These are phyloP conservation scores for Pristionchus fissidentatus DNA, from an alignment of 2,888 invertebrate genomes.

Conservation along the genomic window DNA sequence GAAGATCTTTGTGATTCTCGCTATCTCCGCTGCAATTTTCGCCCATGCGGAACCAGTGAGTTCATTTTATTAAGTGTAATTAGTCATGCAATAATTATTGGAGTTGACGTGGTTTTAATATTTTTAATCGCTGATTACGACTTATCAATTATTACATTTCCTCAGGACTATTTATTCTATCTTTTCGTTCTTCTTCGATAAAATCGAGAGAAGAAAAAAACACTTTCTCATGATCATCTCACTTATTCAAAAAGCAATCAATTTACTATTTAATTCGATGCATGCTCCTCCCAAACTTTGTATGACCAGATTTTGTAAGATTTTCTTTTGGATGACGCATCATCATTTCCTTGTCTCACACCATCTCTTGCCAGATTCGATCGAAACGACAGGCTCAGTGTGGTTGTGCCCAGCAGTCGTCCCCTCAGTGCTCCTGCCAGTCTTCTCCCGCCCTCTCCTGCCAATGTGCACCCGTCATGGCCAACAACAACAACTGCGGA, in stretches of 20 bases:
- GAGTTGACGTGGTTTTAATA: too few species aligned
- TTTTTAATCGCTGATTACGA: background rate
- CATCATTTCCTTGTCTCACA: too few species aligned
- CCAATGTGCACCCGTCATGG: conserved; percentile 32
- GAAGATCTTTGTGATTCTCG: background rate
- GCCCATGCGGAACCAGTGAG: conserved; percentile 9
- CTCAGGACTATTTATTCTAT: background rate
- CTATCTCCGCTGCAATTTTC: background rate
- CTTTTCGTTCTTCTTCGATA: background rate
- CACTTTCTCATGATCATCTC: background rate
- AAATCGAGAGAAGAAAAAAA: background rate
- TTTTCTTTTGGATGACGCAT: too few species aligned
- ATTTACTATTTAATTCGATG: background rate
- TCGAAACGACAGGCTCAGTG: background rate
- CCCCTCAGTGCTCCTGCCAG: conserved; percentile 16
- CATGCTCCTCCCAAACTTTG: too few species aligned
- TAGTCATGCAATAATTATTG: too few species aligned
- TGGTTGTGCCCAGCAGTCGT: conserved; percentile 10
- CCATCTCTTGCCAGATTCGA: background rate
- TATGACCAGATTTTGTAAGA: too few species aligned
- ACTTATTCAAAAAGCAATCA: background rate
- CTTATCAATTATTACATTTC: background rate
- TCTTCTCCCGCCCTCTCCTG: conserved; percentile 35
- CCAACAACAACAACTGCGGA: conserved; percentile 4
- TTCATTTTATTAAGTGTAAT: background rate